Conservation (phyloP, 2,113 vertebrate species). For the Macrotis lagotis region DNA sequence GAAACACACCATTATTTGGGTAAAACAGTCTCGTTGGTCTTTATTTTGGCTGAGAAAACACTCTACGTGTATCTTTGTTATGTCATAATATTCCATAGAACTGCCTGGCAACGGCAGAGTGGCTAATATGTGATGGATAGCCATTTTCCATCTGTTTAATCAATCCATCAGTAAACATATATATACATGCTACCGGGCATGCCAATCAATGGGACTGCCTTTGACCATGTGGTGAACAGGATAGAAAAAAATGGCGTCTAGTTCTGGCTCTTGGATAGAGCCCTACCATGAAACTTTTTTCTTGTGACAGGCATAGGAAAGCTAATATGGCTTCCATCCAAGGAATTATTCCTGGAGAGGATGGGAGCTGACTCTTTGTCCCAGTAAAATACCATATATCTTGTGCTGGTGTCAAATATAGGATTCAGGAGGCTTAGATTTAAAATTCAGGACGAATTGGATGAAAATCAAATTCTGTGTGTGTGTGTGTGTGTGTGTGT, state of each 20-base stretch:
- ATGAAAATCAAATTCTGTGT: not conserved
- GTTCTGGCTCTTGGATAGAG: not conserved
- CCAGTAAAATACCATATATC: not conserved
- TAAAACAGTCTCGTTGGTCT: not conserved
- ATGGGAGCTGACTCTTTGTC: not conserved
- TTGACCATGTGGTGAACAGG: not conserved
- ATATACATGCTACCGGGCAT: not conserved
- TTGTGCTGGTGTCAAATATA: not conserved
- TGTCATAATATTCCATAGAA: slow-evolving; percentile 1
- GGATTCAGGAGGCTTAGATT: not conserved
- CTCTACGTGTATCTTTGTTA: not conserved
- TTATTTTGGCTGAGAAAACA: not conserved
- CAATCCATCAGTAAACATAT: slow-evolving; percentile 3
- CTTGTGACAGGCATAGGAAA: not conserved
- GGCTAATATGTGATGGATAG: not conserved
- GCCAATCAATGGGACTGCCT: not conserved
- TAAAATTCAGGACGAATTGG: not conserved
- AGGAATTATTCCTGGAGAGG: not conserved
- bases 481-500: not conserved
- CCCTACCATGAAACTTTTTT: not conserved
- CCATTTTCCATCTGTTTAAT: not conserved
- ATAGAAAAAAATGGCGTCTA: not conserved
- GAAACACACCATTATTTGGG: not conserved
- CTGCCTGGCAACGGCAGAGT: not conserved
- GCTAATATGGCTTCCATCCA: not conserved